Percentiles rank a stretch among this genome's conserved stretches.
Conservation (phyloP, 1,140 invertebrate genomes). For the Diorhabda sublineata region DNA sequence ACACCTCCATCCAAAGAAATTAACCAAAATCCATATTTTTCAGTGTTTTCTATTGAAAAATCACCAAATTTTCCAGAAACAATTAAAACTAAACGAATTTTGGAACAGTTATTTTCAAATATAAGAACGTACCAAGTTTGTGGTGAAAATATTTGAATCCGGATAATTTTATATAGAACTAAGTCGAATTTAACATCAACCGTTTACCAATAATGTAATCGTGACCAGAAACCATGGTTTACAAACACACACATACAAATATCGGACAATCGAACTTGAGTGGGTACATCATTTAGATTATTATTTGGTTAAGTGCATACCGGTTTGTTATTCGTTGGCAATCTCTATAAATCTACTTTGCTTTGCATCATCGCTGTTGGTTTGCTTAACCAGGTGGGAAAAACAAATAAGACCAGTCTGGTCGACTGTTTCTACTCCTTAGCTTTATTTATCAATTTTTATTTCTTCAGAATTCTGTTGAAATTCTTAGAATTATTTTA, state of each 20-base stretch:
- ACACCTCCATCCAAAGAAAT: no score
- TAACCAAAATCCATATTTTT: no score
- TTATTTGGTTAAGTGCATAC: slow-evolving; percentile 6
- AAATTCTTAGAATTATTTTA: neutral
- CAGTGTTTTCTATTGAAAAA: no score
- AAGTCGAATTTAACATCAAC: neutral
- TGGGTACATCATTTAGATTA: slow-evolving; percentile 17
- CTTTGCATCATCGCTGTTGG: neutral
- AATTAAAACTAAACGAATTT: no score
- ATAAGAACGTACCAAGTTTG: no score
- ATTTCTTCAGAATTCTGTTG: neutral
- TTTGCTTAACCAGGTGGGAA: slow-evolving; percentile 11
- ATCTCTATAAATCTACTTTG: slow-evolving; percentile 8
- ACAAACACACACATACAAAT: slow-evolving; percentile 3
- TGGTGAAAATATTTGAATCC: no score
- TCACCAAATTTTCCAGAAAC: no score
- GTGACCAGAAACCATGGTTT: slow-evolving; percentile 9
- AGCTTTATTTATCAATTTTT: neutral
- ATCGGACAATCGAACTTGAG: slow-evolving; percentile 1
- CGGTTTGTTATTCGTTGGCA: slow-evolving; percentile 5
- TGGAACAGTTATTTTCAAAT: no score
- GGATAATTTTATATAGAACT: neutral
- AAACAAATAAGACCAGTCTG: slow-evolving; percentile 3
- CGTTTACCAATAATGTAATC: neutral
- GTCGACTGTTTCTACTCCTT: neutral